A percentile compares a stretch with the other conserved stretches of the same genome.
Evolutionary conservation across 2,888 invertebrate species (phyloP).

Genomic region (Ennomos erosarius): DNA sequence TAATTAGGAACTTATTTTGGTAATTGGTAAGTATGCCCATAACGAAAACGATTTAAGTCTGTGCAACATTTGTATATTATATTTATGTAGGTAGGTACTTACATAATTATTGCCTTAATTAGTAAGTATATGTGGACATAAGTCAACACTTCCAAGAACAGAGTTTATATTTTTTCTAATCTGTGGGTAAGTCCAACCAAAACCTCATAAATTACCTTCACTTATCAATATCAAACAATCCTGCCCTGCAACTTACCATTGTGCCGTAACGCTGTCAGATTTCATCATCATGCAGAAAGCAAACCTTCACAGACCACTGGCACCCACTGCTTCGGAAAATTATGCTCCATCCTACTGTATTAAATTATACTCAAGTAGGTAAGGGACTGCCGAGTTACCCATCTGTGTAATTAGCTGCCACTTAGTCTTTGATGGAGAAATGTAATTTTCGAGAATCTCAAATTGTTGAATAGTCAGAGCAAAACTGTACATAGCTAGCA

Average conservation of each 20-base stretch:
- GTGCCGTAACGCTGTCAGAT: constrained; percentile 6
- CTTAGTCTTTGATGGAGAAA: constrained; percentile 22
- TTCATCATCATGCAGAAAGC: constrained; percentile 5
- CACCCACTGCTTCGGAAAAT: constrained; percentile 43
- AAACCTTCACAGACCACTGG: constrained; percentile 27
- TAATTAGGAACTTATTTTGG: too few species aligned
- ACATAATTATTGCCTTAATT: too few species aligned
- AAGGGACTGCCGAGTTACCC: constrained; percentile 24
- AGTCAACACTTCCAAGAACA: too few species aligned
- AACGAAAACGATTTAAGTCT: too few species aligned
- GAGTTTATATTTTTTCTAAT: too few species aligned
- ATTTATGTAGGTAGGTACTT: too few species aligned
- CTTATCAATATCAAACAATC: constrained; percentile 3
- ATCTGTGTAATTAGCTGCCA: constrained; percentile 28
- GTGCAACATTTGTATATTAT: too few species aligned
- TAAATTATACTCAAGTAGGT: constrained; percentile 19
- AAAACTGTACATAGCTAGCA: too few species aligned
- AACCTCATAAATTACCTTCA: background rate
- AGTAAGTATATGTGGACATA: too few species aligned
- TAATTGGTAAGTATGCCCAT: too few species aligned
- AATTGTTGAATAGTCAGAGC: too few species aligned
- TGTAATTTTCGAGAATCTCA: constrained; percentile 40
- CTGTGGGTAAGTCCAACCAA: background rate
- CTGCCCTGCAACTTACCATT: too few species aligned
- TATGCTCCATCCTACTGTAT: constrained; percentile 30